These are phyloP conservation scores for Thalassoma bifasciatum DNA, from an alignment of 2,113 vertebrate species.

Conservation along the genomic window DNA sequence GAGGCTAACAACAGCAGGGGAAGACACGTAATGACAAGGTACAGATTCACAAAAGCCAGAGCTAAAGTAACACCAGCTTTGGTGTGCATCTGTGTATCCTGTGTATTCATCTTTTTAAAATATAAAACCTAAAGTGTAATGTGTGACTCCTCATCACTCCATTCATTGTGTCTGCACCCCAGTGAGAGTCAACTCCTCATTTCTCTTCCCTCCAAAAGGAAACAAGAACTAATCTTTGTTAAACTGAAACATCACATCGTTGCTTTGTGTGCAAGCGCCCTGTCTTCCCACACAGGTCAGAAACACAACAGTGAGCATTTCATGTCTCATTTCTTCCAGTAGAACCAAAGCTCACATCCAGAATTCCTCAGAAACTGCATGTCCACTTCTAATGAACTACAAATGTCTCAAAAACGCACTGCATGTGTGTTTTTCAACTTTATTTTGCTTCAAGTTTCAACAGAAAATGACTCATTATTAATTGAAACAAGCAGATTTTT, in stretches of 20 bases:
- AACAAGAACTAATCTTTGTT: slow-evolving; percentile 73
- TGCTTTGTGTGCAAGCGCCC: slow-evolving; percentile 59
- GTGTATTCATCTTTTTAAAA: slow-evolving; percentile 24
- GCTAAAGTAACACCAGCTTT: background rate
- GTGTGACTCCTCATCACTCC: slow-evolving; percentile 36
- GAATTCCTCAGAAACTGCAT: slow-evolving; percentile 28
- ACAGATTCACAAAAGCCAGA: no score
- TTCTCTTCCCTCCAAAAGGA: slow-evolving; percentile 56
- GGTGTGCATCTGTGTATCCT: slow-evolving; percentile 33
- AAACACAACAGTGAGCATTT: slow-evolving; percentile 57
- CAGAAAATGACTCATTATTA: background rate
- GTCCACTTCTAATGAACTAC: slow-evolving; percentile 8
- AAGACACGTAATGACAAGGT: no score
- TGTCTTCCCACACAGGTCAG: slow-evolving; percentile 77
- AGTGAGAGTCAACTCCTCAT: slow-evolving; percentile 53
- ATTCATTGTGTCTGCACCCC: slow-evolving; percentile 12
- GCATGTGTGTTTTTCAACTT: background rate
- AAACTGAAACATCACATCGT: slow-evolving; percentile 61
- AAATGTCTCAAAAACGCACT: background rate
- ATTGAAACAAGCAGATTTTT: background rate
- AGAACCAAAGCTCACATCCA: slow-evolving; percentile 40
- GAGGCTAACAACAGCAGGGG: background rate
- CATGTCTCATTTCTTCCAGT: slow-evolving; percentile 51
- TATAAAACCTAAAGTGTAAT: slow-evolving; percentile 22
- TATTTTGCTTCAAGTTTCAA: background rate